Percentiles rank a stretch among this genome's conserved stretches.
phyloP scores from a whole-genome alignment of 2,113 vertebrate species.

The Serinus canaria region DNA sequence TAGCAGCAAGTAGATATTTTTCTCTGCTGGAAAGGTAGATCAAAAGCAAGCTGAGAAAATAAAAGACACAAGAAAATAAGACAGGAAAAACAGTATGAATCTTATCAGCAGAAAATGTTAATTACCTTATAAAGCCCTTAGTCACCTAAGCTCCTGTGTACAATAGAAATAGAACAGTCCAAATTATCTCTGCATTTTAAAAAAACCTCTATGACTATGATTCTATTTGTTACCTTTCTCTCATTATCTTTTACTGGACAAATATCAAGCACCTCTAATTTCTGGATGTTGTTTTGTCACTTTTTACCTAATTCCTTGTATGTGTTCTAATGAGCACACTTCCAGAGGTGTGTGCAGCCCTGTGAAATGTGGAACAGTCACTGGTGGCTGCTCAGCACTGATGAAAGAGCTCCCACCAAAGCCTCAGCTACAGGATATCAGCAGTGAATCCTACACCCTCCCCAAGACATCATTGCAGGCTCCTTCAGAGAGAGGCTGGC shows the following conservation, averaged over 20 bases:
- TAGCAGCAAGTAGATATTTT: slow-evolving; percentile 3
- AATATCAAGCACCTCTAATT: background rate
- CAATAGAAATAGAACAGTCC: background rate
- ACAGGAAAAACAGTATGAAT: background rate
- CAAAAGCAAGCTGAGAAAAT: slow-evolving; percentile 20
- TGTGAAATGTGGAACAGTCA: background rate
- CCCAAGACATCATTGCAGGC: background rate
- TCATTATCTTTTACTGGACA: background rate
- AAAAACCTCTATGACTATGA: background rate
- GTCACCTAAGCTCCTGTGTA: background rate
- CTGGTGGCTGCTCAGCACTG: background rate
- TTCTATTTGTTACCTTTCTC: background rate
- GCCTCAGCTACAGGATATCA: background rate
- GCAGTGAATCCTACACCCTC: background rate
- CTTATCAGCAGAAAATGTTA: slow-evolving; percentile 31
- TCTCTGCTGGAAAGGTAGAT: background rate
- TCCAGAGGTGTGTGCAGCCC: background rate
- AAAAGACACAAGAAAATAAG: background rate
- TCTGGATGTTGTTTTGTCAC: background rate
- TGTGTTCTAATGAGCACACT: background rate
- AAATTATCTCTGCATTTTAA: background rate
- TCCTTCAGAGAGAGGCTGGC: background rate
- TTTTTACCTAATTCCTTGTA: background rate
- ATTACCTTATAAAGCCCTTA: slow-evolving; percentile 4
- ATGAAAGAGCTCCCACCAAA: background rate